Conservation (phyloP, 1,140 invertebrate species). For the Anoplolepis gracilipes region DNA sequence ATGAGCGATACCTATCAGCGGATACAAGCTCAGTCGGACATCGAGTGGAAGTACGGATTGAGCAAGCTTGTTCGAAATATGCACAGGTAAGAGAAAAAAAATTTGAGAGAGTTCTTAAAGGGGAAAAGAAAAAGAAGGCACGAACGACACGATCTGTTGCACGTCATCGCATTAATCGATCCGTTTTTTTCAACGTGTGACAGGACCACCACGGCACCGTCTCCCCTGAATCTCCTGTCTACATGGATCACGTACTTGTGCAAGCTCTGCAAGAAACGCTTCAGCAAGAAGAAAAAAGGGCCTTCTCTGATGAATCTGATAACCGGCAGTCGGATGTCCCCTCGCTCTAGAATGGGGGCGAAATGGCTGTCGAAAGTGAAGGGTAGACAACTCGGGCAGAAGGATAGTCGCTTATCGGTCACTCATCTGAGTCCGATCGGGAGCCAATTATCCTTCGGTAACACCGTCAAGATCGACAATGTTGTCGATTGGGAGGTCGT, state of each 20-base stretch:
- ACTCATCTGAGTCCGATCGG: conserved; percentile 93
- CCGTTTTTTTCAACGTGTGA: conserved; percentile 46
- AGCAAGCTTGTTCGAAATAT: conserved; percentile 99
- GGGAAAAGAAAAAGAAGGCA: not conserved
- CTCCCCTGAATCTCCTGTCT: conserved; percentile 98
- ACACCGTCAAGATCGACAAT: conserved; percentile 92
- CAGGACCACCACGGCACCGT: conserved; percentile 97
- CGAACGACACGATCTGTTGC: not conserved
- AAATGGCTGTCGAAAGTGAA: conserved; percentile 95
- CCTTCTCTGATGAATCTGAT: conserved; percentile 94
- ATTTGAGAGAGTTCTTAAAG: too few species aligned
- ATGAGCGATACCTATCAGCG: conserved; percentile 99
- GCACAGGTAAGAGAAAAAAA: conserved; percentile 88
- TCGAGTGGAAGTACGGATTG: conserved; percentile 99
- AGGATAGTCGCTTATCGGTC: conserved; percentile 93
- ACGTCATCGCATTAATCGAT: conserved; percentile 44
- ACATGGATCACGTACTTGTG: conserved; percentile 95
- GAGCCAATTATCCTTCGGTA: conserved; percentile 92
- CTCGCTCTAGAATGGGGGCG: conserved; percentile 92
- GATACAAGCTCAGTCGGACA: conserved; percentile 99
- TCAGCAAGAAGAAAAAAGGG: conserved; percentile 90
- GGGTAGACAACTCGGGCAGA: conserved; percentile 89
- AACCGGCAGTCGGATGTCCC: conserved; percentile 90
- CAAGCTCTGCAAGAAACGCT: conserved; percentile 91
- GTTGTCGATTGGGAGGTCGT: conserved; percentile 96